Conservation (phyloP, 1,140 invertebrate genomes). For the Dinoponera quadriceps region DNA sequence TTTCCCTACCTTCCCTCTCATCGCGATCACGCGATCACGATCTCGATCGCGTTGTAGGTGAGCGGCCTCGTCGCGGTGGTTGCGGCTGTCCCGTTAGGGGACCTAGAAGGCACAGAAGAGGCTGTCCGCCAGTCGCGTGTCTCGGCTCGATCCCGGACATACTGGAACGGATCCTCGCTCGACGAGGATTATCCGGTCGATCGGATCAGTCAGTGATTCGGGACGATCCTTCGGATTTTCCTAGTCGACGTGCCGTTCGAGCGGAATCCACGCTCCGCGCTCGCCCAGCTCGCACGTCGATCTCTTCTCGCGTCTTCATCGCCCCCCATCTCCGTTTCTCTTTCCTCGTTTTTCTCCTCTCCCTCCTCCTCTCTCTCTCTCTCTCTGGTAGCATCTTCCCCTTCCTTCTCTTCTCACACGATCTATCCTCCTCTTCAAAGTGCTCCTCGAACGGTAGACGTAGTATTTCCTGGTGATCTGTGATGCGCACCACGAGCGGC, state of each 20-base stretch:
- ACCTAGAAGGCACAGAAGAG: conserved; percentile 81
- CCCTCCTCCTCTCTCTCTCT: conserved; percentile 28
- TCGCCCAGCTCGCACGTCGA: conserved; percentile 18
- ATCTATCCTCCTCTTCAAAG: conserved; percentile 18
- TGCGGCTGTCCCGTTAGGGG: conserved; percentile 82
- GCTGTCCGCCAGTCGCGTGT: conserved; percentile 66
- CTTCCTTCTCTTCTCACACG: conserved; percentile 16
- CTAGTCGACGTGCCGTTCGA: background rate
- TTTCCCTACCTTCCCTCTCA: too few relatives aligned
- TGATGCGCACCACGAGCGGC: conserved; percentile 54
- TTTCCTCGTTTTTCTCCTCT: background rate
- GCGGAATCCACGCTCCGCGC: conserved; percentile 28
- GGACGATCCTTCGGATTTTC: conserved; percentile 44
- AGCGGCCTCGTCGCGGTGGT: conserved; percentile 61
- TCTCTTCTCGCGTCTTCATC: conserved; percentile 51
- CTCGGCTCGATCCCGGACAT: conserved; percentile 60
- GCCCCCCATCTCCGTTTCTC: background rate
- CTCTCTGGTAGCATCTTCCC: conserved; percentile 40
- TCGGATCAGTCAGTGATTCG: conserved; percentile 58
- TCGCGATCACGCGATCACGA: conserved; percentile 43
- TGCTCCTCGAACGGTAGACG: conserved; percentile 52
- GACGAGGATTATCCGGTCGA: conserved; percentile 54
- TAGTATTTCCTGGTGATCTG: conserved; percentile 64
- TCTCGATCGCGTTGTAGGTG: conserved; percentile 67
- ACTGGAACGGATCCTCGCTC: conserved; percentile 66